Conservation (phyloP, 1,140 invertebrate genomes). For the Capitella teleta region DNA sequence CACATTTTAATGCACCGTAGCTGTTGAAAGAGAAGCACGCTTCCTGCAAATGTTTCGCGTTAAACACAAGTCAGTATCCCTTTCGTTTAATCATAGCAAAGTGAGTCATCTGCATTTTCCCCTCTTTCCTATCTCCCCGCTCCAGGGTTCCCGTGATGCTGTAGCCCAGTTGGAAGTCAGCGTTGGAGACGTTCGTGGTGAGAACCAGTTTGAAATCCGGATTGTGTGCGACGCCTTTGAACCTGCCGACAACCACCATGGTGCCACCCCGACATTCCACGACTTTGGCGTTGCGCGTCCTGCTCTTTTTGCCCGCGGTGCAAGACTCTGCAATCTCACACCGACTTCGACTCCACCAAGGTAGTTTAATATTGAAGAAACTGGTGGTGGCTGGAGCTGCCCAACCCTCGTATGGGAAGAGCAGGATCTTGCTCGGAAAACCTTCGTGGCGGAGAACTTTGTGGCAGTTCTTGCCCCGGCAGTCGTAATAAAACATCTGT, state of each 20-base stretch:
- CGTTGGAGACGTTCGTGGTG: slow-evolving; percentile 62
- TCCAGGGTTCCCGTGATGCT: slow-evolving; percentile 74
- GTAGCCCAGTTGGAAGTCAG: slow-evolving; percentile 78
- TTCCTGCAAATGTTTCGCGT: too few species aligned
- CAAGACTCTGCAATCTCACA: slow-evolving; percentile 64
- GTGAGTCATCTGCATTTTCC: slow-evolving; percentile 70
- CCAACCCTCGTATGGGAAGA: slow-evolving; percentile 78
- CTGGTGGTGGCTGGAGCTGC: slow-evolving; percentile 68
- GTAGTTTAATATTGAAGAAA: slow-evolving; percentile 74
- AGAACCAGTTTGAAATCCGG: slow-evolving; percentile 52
- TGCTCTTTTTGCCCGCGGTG: slow-evolving; percentile 59
- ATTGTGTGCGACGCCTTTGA: slow-evolving; percentile 50
- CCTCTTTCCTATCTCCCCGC: slow-evolving; percentile 62
- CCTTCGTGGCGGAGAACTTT: slow-evolving; percentile 60
- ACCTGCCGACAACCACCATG: slow-evolving; percentile 67
- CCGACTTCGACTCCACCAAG: slow-evolving; percentile 68
- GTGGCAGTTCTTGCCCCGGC: slow-evolving; percentile 57
- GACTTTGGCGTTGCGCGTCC: slow-evolving; percentile 66
- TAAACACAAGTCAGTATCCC: slow-evolving; percentile 39
- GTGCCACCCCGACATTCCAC: slow-evolving; percentile 61
- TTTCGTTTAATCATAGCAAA: slow-evolving; percentile 67
- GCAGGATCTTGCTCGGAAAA: slow-evolving; percentile 60
- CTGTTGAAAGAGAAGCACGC: too few species aligned
- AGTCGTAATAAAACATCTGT: slow-evolving; percentile 62
- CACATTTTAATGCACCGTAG: too few species aligned